Evolutionary conservation across 2,113 vertebrate genomes (phyloP).

Genomic region (Pygoscelis antarcticus): DNA sequence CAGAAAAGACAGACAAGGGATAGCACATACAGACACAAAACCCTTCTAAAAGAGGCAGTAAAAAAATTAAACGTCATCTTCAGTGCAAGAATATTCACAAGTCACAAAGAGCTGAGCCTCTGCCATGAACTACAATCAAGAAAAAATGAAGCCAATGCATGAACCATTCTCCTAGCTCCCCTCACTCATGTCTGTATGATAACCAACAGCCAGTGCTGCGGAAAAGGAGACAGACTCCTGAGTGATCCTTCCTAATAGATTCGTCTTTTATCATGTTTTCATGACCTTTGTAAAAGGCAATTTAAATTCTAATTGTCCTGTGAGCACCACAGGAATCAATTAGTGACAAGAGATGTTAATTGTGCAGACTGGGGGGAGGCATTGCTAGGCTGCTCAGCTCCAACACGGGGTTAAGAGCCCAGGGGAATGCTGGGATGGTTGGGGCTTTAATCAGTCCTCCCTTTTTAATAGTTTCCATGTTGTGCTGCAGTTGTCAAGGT

Average conservation of each 20-base stretch:
- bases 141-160: neutral
- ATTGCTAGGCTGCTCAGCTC: constrained; percentile 8
- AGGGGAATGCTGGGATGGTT: constrained; percentile 27
- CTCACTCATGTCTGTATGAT: neutral
- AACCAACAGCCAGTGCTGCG: neutral
- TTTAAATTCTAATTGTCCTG: constrained; percentile 82
- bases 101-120: neutral
- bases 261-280: constrained; percentile 77
- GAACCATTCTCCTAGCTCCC: neutral
- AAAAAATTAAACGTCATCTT: constrained; percentile 3
- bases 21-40: neutral
- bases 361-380: constrained; percentile 61
- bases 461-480: constrained; percentile 46
- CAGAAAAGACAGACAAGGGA: neutral
- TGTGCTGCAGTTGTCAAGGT: constrained; percentile 38
- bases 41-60: neutral
- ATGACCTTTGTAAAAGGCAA: constrained; percentile 81
- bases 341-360: constrained; percentile 76
- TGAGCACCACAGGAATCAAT: constrained; percentile 77
- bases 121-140: constrained; percentile 19
- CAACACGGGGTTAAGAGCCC: constrained; percentile 55
- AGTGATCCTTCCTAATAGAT: constrained; percentile 70
- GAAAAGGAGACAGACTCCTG: constrained; percentile 38
- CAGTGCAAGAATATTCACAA: constrained; percentile 6
- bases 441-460: constrained; percentile 52